Base-by-base conservation (phyloP, 2,797 vertebrate genomes). In the Manis pentadactyla region DNA sequence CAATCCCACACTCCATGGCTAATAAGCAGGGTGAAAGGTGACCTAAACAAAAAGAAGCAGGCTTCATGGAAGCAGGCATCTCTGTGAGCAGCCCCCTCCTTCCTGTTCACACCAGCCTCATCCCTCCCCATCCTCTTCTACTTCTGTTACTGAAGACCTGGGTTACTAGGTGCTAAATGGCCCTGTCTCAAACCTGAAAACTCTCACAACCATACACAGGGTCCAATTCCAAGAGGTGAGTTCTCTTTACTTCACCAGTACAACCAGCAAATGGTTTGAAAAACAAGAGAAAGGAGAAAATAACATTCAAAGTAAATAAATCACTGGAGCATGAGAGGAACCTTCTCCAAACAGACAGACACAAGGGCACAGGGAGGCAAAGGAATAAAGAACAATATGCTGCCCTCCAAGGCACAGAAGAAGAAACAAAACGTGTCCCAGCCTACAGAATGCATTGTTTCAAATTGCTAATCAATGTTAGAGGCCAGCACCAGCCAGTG, bases 401-500 rank as follows among this genome's bases (percentile, higher is more conserved):
- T 87, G n/a, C 93, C 96, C 97, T 98, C 96, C 68, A 37, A 59
- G 85, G 95, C 90, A 94, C 83, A 84, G 78, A 89, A 75, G n/a
- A 10, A 0, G 9, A 29, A 31, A 71, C 78, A 92, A 96, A 51
- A 10, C 25, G 9, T 0, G 0, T 77, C 77, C n/a, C 91, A 98
- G 92, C 82, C 90, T 31, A 11, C 42, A 69, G 92, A 98, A 97
- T 77, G 94, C 68, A 29, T 93, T 63, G 93, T 96, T 98, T 98
- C 98, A 98, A 98, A 98, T 97, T 98, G 97, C 96, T 98, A 98
- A 98, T 98, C 98, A 98, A 97, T 98, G 98, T 97, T 83, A 66
- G 95, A 97, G 97, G 98, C 97, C 97, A 98, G 97, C 97, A 97
- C 96, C 97, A 97, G 96, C 96, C 98, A 97, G 97, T 96, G 95